A percentile compares a stretch with the other conserved stretches of the same genome.
Conservation (phyloP, 2,888 invertebrate genomes). For the Drosophila kokeensis region DNA sequence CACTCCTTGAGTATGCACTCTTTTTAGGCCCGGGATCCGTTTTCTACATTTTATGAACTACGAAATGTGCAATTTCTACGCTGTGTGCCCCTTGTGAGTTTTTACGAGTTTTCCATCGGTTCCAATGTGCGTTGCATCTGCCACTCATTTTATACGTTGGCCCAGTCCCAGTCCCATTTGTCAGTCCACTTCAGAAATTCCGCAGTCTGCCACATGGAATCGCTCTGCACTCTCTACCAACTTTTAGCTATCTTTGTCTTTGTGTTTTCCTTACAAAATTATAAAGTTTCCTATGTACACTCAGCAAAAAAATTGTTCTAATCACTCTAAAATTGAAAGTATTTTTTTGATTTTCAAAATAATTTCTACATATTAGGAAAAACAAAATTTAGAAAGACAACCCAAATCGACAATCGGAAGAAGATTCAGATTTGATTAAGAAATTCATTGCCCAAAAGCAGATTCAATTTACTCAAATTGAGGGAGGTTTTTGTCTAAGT, state of each 20-base stretch:
- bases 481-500: neutral
- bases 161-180: slow-evolving; percentile 49
- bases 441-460: neutral
- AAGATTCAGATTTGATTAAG: neutral
- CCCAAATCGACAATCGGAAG: neutral
- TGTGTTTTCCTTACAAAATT: slow-evolving; percentile 50
- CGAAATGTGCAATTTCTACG: slow-evolving; percentile 78
- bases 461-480: neutral
- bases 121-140: slow-evolving; percentile 75
- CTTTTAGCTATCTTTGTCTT: slow-evolving; percentile 6
- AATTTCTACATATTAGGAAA: neutral
- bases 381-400: neutral
- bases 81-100: slow-evolving; percentile 37
- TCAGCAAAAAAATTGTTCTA: neutral
- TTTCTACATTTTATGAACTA: slow-evolving; percentile 68
- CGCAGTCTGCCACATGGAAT: slow-evolving; percentile 71
- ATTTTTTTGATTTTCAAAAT: neutral
- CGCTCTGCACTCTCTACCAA: slow-evolving; percentile 41
- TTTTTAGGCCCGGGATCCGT: slow-evolving; percentile 7
- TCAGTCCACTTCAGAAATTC: slow-evolving; percentile 74
- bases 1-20: slow-evolving; percentile 41
- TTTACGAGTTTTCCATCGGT: slow-evolving; percentile 73
- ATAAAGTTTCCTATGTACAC: slow-evolving; percentile 6
- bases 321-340: neutral
- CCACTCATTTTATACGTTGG: slow-evolving; percentile 37